Conservation (phyloP, 1,140 invertebrate genomes). For the Tribolium castaneum region DNA sequence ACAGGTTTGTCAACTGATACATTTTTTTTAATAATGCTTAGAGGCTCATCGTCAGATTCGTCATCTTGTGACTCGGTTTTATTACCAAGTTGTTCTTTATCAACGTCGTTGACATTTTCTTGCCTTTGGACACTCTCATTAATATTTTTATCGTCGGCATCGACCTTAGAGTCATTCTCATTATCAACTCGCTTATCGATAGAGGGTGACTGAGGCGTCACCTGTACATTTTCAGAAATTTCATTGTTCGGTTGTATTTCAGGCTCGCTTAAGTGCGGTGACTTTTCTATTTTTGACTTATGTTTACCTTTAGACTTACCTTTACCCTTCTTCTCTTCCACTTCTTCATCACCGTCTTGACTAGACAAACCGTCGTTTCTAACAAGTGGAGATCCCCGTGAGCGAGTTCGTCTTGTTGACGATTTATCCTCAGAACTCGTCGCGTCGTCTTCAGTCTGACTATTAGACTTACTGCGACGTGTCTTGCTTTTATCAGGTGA, state of each 20-base stretch:
- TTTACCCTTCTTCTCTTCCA: slow-evolving; percentile 58
- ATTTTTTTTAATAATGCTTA: slow-evolving; percentile 3
- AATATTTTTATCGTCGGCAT: slow-evolving; percentile 21
- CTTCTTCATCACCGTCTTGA: slow-evolving; percentile 50
- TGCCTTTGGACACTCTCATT: slow-evolving; percentile 8
- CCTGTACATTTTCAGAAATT: slow-evolving; percentile 61
- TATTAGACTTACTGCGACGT: slow-evolving; percentile 48
- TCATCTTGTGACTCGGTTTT: neutral
- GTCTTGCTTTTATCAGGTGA: slow-evolving; percentile 51
- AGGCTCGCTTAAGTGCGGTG: slow-evolving; percentile 46
- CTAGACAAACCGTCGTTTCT: slow-evolving; percentile 44
- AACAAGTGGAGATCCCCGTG: slow-evolving; percentile 44
- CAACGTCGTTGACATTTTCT: neutral
- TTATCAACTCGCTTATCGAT: slow-evolving; percentile 54
- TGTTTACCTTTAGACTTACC: slow-evolving; percentile 63
- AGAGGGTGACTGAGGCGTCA: slow-evolving; percentile 61
- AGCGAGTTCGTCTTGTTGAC: slow-evolving; percentile 46
- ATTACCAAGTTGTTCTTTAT: slow-evolving; percentile 4
- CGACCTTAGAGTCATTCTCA: slow-evolving; percentile 40
- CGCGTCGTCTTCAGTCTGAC: slow-evolving; percentile 46
- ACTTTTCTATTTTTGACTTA: slow-evolving; percentile 59
- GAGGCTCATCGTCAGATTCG: slow-evolving; percentile 12
- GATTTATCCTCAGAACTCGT: slow-evolving; percentile 45
- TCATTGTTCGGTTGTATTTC: slow-evolving; percentile 58
- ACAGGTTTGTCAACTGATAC: neutral